phyloP scores from a whole-genome alignment of 2,113 vertebrate genomes.

The Centropristis striata region DNA sequence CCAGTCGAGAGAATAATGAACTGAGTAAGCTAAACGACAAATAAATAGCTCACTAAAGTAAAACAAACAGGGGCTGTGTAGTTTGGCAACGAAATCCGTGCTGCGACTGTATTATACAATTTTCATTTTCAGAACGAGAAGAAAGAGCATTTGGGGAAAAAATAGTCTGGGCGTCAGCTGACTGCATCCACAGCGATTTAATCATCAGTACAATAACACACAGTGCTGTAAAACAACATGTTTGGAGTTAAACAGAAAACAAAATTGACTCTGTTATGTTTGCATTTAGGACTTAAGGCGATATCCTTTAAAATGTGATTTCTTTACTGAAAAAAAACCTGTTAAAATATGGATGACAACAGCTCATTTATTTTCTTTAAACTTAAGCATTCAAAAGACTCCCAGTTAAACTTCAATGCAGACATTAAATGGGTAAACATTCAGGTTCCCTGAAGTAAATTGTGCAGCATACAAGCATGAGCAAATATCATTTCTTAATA shows the following conservation, averaged over 20 bases:
- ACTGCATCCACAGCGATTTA: neutral
- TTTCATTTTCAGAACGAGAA: neutral
- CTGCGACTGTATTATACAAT: neutral
- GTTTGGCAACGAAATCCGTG: conserved; percentile 3
- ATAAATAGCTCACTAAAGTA: neutral
- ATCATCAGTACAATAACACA: neutral
- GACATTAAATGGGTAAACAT: no score
- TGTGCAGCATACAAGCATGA: no score
- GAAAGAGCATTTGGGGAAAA: neutral
- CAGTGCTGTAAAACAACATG: neutral
- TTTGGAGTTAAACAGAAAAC: neutral
- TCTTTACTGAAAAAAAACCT: no score
- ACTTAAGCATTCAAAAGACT: no score
- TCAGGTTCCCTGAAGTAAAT: no score
- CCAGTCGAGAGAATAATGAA: neutral
- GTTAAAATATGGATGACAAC: no score
- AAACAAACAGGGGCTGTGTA: neutral
- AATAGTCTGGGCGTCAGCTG: neutral
- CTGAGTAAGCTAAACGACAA: neutral
- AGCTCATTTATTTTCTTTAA: no score
- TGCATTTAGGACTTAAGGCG: no score
- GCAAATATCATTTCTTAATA: no score
- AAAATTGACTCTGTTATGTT: neutral
- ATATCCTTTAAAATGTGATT: no score
- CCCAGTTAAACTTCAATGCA: no score